Evolutionary conservation across 2,113 vertebrate species (phyloP), one percentile per base, ranked within the genome.

Genomic region (Perca fluviatilis): DNA sequence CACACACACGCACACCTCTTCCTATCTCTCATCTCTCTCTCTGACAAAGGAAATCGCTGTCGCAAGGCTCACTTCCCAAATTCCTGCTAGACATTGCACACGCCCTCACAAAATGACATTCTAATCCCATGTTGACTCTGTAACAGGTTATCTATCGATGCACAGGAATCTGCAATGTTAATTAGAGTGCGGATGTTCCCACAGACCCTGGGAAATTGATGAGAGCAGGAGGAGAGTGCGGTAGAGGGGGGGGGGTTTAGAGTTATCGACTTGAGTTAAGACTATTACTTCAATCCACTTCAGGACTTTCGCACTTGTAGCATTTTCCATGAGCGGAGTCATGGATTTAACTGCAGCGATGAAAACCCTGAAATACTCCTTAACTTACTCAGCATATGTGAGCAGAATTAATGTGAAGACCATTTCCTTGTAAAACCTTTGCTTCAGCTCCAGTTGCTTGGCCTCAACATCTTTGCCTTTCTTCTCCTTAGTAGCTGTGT

Each of bases 111-210:
- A 85, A 88, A 88, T 74, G 33, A 71, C 82, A 78, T 72, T 57
- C 75, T 79, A 89, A 88, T 85, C 88, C 91, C 85, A 9, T 46
- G 88, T 69, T 83, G 87, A 80, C 80, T 86, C 75, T 60, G 72
- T 81, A 93, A 91, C 90, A 92, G 87, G 92, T 93, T 86, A 90
- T 84, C 79, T 75, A 84, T 90, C 51, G 86, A 92, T 70, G 82
- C 79, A 70, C 74, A 50, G 79, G 81, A 85, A 93, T 92, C 88
- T 88, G 85, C 85, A 83, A 85, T 86, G 87, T 89, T 90, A 89
- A 93, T 94, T 85, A 92, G 91, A 82, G 62, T 36, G 86, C 56
- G 58, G 91, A 71, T 82, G 78, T 89, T 93, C 91, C 88, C 90
- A 89, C 86, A 69, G 79, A 88, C 82, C 83, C 86, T 85, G 86